phyloP scores from a whole-genome alignment of 2,113 vertebrate genomes.

The Notarius quadriscutis region DNA sequence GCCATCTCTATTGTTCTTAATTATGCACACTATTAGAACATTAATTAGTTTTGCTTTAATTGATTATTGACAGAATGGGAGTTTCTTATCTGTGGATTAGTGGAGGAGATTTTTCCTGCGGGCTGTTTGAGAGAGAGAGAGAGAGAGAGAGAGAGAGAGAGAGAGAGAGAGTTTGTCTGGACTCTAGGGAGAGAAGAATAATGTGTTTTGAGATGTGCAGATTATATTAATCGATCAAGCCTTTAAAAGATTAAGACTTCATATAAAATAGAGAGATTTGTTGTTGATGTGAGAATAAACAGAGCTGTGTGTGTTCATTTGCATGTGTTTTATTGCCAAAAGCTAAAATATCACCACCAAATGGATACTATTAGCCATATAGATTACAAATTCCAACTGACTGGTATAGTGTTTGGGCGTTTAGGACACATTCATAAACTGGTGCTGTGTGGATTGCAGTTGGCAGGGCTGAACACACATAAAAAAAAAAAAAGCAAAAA shows the following conservation, averaged over 20 bases:
- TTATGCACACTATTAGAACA: conserved; percentile 46
- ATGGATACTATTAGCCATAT: neutral
- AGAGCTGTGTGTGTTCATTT: neutral
- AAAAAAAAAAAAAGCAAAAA: too few relatives aligned
- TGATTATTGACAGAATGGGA: conserved; percentile 16
- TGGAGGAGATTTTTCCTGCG: neutral
- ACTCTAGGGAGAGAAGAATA: neutral
- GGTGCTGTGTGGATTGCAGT: neutral
- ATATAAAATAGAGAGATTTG: neutral
- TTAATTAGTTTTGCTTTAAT: conserved; percentile 45
- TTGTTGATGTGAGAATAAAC: neutral
- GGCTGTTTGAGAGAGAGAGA: conserved; percentile 5
- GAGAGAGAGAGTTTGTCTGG: neutral
- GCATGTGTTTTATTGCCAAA: neutral
- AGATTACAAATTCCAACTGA: neutral
- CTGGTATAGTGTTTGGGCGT: neutral
- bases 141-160: neutral
- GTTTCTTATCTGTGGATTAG: conserved; percentile 18
- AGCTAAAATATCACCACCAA: neutral
- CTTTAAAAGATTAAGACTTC: neutral
- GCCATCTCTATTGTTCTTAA: conserved; percentile 52
- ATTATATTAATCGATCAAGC: neutral
- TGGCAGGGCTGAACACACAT: neutral
- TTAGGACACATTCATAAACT: neutral
- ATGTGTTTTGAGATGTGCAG: neutral